These are phyloP conservation scores for Parelbella ahira DNA, from an alignment of 2,888 invertebrate species.

Conservation along the genomic window DNA sequence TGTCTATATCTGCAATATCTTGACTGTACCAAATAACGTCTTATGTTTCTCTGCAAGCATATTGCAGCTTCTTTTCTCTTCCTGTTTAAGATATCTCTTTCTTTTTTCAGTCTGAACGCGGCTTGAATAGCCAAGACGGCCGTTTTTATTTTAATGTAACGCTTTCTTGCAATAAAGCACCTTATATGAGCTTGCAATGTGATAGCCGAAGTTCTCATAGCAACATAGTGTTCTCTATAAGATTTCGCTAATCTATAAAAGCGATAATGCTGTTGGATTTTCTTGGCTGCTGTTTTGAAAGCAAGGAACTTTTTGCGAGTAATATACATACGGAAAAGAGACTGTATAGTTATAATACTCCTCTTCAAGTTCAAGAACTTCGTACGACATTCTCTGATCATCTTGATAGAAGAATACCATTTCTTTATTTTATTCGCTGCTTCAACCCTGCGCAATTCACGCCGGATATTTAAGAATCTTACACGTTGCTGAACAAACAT, in stretches of 20 bases:
- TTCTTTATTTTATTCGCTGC: conserved; percentile 58
- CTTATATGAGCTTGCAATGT: conserved; percentile 48
- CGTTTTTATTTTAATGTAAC: conserved; percentile 43
- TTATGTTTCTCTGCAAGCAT: conserved; percentile 56
- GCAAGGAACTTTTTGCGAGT: conserved; percentile 43
- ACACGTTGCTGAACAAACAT: conserved; percentile 57
- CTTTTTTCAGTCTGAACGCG: conserved; percentile 52
- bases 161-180: conserved; percentile 45
- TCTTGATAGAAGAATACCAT: conserved; percentile 52
- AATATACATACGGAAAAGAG: conserved; percentile 51
- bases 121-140: conserved; percentile 56
- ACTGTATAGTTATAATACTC: conserved; percentile 53
- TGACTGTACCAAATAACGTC: conserved; percentile 49
- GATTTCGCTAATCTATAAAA: conserved; percentile 42
- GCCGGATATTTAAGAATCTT: conserved; percentile 43
- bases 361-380: conserved; percentile 45
- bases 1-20: conserved; percentile 45
- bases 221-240: conserved; percentile 38
- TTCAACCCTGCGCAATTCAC: conserved; percentile 34
- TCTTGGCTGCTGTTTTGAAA: conserved; percentile 38
- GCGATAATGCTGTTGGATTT: conserved; percentile 47
- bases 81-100: conserved; percentile 37
- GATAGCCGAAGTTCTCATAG: conserved; percentile 32
- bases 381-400: conserved; percentile 43
- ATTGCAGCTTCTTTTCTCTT: conserved; percentile 46